Evolutionary conservation across 2,113 vertebrate species (phyloP).

Genomic region (Sula dactylatra): DNA sequence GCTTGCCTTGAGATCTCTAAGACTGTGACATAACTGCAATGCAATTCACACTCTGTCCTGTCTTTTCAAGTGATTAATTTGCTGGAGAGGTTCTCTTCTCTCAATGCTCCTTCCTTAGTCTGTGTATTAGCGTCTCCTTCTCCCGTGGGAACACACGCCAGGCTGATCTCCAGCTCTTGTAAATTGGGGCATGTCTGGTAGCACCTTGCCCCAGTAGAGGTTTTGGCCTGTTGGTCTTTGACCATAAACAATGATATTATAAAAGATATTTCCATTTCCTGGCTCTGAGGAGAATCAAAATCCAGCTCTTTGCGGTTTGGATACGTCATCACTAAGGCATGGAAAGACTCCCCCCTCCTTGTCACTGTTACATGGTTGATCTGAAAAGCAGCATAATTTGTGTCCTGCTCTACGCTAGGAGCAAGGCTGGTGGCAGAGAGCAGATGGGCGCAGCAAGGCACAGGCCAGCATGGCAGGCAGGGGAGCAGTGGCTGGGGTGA

Average conservation of each 20-base stretch:
- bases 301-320: background rate
- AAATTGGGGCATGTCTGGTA: background rate
- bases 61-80: background rate
- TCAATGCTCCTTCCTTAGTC: background rate
- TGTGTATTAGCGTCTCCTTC: background rate
- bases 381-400: background rate
- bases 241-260: background rate
- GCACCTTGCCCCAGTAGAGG: background rate
- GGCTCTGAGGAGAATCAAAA: background rate
- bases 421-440: background rate
- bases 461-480: background rate
- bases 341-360: background rate
- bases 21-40: background rate
- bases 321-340: background rate
- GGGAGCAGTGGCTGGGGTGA: background rate
- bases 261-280: background rate
- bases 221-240: background rate
- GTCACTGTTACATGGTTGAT: background rate
- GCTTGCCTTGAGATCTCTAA: background rate
- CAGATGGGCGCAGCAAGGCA: background rate
- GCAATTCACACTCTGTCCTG: background rate
- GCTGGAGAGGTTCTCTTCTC: background rate
- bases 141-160: background rate
- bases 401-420: background rate
- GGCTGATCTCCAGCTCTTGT: background rate